Conservation (phyloP, 2,797 vertebrate genomes). For the Allobates femoralis region DNA sequence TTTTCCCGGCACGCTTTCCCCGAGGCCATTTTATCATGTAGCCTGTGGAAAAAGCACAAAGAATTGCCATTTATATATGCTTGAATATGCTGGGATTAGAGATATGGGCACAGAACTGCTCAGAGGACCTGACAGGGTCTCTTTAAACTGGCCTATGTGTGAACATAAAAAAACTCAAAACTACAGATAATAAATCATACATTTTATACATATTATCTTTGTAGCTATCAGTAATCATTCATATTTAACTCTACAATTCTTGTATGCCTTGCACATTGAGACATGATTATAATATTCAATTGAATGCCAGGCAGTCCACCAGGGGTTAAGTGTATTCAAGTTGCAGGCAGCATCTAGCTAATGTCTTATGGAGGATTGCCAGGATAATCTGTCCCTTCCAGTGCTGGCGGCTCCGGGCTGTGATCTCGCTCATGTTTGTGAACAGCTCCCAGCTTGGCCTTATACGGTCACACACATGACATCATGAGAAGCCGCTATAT, state of each 20-base stretch:
- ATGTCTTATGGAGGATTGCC: slow-evolving; percentile 31
- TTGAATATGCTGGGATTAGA: no score
- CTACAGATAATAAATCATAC: background rate
- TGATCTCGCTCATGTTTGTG: slow-evolving; percentile 50
- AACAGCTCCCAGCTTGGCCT: slow-evolving; percentile 35
- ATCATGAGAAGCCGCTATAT: slow-evolving; percentile 31
- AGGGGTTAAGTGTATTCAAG: slow-evolving; percentile 25
- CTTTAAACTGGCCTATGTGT: no score
- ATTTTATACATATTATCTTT: background rate
- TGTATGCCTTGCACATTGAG: background rate
- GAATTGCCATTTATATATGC: no score
- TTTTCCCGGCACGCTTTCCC: no score
- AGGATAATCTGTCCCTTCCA: slow-evolving; percentile 41
- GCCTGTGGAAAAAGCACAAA: no score
- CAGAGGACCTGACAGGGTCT: no score
- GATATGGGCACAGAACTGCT: no score
- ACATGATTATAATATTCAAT: background rate
- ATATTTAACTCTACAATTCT: background rate
- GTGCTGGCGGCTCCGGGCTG: slow-evolving; percentile 33
- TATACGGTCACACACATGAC: slow-evolving; percentile 49
- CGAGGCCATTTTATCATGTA: no score
- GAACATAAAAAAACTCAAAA: no score
- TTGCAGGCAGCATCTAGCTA: slow-evolving; percentile 13
- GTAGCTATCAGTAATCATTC: background rate
- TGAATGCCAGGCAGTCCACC: background rate